phyloP scores from a whole-genome alignment of 2,888 invertebrate genomes.

The Rhagonycha fulva region DNA sequence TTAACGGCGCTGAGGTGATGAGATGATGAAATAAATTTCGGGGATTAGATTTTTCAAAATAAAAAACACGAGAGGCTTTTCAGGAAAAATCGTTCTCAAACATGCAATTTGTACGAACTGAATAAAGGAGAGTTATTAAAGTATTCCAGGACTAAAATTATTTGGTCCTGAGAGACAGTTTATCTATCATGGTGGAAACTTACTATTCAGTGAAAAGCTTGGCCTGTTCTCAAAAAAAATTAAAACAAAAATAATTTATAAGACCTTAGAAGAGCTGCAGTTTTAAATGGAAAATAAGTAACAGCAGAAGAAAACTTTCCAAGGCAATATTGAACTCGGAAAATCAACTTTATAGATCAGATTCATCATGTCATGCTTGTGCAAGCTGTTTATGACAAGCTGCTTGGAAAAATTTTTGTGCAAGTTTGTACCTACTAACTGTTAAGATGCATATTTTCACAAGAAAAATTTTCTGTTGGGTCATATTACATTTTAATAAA shows the following conservation, averaged over 20 bases:
- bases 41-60: not conserved
- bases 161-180: no score
- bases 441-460: not conserved
- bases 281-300: not conserved
- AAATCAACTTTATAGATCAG: not conserved
- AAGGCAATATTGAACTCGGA: not conserved
- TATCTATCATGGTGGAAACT: no score
- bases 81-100: not conserved
- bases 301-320: not conserved
- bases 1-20: not conserved
- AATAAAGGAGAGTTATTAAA: no score
- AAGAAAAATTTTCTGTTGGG: not conserved
- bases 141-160: no score
- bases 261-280: not conserved
- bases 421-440: not conserved
- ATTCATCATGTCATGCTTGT: not conserved
- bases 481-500: no score
- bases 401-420: not conserved
- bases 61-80: not conserved
- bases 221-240: not conserved
- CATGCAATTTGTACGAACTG: no score
- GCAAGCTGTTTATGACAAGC: not conserved
- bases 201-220: not conserved
- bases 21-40: not conserved
- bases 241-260: not conserved